Evolutionary conservation across 2,797 vertebrate genomes (phyloP).

Genomic region (Scyliorhinus canicula): DNA sequence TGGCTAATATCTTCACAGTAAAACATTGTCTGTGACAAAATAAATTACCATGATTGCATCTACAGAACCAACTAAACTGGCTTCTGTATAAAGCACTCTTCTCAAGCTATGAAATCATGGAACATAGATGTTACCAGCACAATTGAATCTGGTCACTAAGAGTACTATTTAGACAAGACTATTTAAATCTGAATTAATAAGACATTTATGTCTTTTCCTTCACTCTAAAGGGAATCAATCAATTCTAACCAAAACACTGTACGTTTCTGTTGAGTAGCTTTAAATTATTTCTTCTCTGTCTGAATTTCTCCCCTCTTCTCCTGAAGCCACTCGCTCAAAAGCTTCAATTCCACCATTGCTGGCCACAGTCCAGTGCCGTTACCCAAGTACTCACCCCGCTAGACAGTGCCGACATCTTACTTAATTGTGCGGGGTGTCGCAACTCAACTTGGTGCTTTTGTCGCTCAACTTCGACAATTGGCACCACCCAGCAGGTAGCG

Average conservation of each 20-base stretch:
- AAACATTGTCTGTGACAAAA: slow-evolving; percentile 73
- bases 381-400: not conserved
- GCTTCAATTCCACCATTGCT: not conserved
- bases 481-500: not conserved
- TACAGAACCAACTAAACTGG: slow-evolving; percentile 68
- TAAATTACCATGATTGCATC: slow-evolving; percentile 65
- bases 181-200: slow-evolving; percentile 66
- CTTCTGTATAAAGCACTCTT: slow-evolving; percentile 70
- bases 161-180: slow-evolving; percentile 70
- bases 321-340: not conserved
- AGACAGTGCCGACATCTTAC: not conserved
- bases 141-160: slow-evolving; percentile 71
- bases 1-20: slow-evolving; percentile 72
- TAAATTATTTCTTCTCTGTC: not conserved
- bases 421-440: not conserved
- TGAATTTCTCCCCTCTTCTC: not conserved
- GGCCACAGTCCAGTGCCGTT: not conserved
- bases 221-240: slow-evolving; percentile 18
- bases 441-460: not conserved
- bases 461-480: not conserved
- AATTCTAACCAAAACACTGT: not conserved
- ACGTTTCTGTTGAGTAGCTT: not conserved
- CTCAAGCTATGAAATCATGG: slow-evolving; percentile 74
- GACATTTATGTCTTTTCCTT: slow-evolving; percentile 65
- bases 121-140: slow-evolving; percentile 66